A percentile compares a stretch with the other conserved stretches of the same genome.
Evolutionary conservation across 2,888 invertebrate genomes (phyloP).

Genomic region (Eristalinus aeneus): DNA sequence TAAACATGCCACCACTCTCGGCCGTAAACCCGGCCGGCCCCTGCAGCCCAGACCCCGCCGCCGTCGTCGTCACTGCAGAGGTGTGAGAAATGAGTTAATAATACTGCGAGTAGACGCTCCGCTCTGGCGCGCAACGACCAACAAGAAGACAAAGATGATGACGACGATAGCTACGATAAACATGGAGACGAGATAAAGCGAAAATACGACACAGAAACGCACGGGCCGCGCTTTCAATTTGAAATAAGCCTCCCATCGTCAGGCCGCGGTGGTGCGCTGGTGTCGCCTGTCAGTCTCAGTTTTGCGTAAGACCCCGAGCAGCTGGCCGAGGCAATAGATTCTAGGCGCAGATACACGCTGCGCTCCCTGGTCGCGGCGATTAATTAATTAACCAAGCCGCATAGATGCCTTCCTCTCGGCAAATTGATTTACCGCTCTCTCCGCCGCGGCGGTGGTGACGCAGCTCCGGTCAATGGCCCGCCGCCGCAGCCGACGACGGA

Average conservation of each 20-base stretch:
- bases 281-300: background rate
- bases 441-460: background rate
- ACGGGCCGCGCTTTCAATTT: background rate
- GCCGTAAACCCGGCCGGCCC: conserved; percentile 31
- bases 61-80: background rate
- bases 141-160: conserved; percentile 37
- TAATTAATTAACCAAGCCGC: conserved; percentile 44
- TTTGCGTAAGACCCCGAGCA: background rate
- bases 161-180: conserved; percentile 13
- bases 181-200: conserved; percentile 14
- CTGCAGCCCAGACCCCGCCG: background rate
- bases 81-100: conserved; percentile 54
- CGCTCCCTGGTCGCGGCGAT: conserved; percentile 1
- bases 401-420: background rate
- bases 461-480: conserved; percentile 52
- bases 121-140: background rate
- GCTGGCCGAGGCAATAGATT: conserved; percentile 4
- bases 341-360: conserved; percentile 7
- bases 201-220: background rate
- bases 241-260: conserved; percentile 1
- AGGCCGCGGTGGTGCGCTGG: background rate
- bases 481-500: conserved; percentile 3
- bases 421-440: conserved; percentile 42
- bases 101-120: conserved; percentile 6
- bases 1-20: conserved; percentile 53